A percentile compares a stretch with the other conserved stretches of the same genome.
These are phyloP conservation scores for Rhorus exstirpatorius DNA, from an alignment of 2,888 invertebrate species.

Conservation along the genomic window DNA sequence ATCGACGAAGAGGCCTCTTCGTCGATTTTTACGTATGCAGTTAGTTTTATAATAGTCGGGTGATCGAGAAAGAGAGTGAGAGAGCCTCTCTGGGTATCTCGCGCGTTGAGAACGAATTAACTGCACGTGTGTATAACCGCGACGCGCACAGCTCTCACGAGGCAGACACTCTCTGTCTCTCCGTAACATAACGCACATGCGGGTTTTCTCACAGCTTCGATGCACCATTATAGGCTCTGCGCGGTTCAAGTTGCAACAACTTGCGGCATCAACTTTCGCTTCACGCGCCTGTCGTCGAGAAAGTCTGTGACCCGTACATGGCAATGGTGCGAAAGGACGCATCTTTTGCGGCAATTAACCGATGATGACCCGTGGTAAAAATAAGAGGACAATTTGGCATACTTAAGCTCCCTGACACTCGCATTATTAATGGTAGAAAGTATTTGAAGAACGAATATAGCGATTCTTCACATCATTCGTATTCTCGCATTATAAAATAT, in stretches of 20 bases:
- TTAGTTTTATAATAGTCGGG: constrained; percentile 18
- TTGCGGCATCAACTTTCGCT: constrained; percentile 63
- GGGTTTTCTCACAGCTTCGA: constrained; percentile 28
- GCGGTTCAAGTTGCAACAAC: constrained; percentile 41
- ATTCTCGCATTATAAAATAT: background rate
- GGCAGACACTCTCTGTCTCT: constrained; percentile 22
- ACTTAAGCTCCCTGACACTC: background rate
- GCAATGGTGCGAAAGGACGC: constrained; percentile 55
- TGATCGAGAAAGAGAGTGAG: background rate
- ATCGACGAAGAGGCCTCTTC: constrained; percentile 25
- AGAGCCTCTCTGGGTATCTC: background rate
- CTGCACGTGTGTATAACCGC: constrained; percentile 5
- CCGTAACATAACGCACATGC: constrained; percentile 18
- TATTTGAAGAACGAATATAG: background rate
- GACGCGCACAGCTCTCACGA: constrained; percentile 34
- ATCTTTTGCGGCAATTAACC: constrained; percentile 23
- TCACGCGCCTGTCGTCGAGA: constrained; percentile 40
- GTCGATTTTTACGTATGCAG: constrained; percentile 59
- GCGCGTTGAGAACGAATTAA: constrained; percentile 41
- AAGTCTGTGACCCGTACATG: constrained; percentile 42
- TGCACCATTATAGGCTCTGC: constrained; percentile 8
- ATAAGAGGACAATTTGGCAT: constrained; percentile 7
- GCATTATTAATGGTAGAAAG: constrained; percentile 5
- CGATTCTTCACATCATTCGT: background rate
- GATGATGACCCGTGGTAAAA: constrained; percentile 1